Base-by-base conservation (phyloP, 2,113 vertebrate species). In the Pygoscelis antarcticus region DNA sequence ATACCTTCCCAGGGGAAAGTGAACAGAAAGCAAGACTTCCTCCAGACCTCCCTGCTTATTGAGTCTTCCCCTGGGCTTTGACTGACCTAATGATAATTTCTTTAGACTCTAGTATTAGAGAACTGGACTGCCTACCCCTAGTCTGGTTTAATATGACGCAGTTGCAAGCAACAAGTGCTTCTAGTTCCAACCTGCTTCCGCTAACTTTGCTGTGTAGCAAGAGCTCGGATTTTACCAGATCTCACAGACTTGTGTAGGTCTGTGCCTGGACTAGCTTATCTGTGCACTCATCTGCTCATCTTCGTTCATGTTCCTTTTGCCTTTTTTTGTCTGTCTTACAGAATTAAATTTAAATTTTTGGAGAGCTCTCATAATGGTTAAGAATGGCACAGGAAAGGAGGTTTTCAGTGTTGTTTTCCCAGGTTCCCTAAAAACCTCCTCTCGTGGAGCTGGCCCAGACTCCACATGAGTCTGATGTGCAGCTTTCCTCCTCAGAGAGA, bases 391-490 rank as follows among this genome's bases (percentile, higher is more conserved):
- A 36, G 54, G 34, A 54, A 47, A 71, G 49, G 64, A 54, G 36
- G 7, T 2, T 74, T 72, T 87, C 30, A 36, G 23, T 0, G 1
- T 23, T 66, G 12, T 57, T 85, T 87, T 62, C 55, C 14, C 34
- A 61, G 7, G 18, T 44, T 89, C 9, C 18, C 11, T 57, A 13
- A 64, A 84, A 57, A 6, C 22, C 5, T 47, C 11, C 52, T 87
- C 25, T 75, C 1, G 0, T 47, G 29, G 47, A 74, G 64, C 18
- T 47, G 20, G 44, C 30, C 30, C 36, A 21, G 7, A 44, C 34
- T 82, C 32, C 22, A 3, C 1, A 0, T 8, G 29, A 61, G 7
- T 44, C 10, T 86, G 3, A 12, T 4, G 16, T 49, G 23, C 18
- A 55, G 2, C 29, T 92, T 80, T 55, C 16, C 42, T 55, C 42